Conservation (phyloP, 2,113 vertebrate species). For the Prochilodus magdalenae region DNA sequence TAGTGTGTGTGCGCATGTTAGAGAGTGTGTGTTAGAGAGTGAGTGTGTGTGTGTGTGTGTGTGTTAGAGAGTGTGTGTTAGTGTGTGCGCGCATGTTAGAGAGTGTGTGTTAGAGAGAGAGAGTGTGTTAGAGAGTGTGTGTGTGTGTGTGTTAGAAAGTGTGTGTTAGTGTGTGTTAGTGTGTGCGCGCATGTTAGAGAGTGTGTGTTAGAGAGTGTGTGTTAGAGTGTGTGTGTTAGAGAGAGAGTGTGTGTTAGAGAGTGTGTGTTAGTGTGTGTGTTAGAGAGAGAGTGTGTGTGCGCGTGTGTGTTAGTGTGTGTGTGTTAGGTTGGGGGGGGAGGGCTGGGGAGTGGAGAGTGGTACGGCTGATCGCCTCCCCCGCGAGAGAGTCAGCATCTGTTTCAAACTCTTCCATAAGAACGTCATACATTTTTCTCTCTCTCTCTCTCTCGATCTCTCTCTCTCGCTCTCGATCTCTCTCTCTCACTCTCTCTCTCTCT, state of each 20-base stretch:
- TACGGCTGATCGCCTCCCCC: constrained; percentile 14
- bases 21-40: constrained; percentile 69
- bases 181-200: background rate
- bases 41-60: constrained; percentile 31
- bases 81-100: too few species aligned
- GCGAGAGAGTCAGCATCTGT: background rate
- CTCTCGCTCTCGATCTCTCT: too few species aligned
- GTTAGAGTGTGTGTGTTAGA: constrained; percentile 45
- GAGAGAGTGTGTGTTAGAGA: constrained; percentile 6
- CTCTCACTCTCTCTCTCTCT: too few species aligned
- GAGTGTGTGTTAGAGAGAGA: constrained; percentile 63
- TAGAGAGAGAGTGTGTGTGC: constrained; percentile 49
- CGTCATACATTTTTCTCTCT: background rate
- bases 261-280: constrained; percentile 58
- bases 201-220: constrained; percentile 64
- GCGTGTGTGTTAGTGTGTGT: constrained; percentile 17
- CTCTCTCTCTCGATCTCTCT: too few species aligned
- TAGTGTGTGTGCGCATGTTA: background rate
- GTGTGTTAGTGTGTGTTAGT: constrained; percentile 58
- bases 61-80: constrained; percentile 1
- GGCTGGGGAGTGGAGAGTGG: constrained; percentile 19
- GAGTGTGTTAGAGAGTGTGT: constrained; percentile 11
- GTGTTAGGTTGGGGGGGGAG: background rate
- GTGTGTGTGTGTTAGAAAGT: constrained; percentile 47
- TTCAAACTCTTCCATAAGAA: background rate